phyloP scores from a whole-genome alignment of 1,140 invertebrate genomes.

The Heterodera schachtii region DNA sequence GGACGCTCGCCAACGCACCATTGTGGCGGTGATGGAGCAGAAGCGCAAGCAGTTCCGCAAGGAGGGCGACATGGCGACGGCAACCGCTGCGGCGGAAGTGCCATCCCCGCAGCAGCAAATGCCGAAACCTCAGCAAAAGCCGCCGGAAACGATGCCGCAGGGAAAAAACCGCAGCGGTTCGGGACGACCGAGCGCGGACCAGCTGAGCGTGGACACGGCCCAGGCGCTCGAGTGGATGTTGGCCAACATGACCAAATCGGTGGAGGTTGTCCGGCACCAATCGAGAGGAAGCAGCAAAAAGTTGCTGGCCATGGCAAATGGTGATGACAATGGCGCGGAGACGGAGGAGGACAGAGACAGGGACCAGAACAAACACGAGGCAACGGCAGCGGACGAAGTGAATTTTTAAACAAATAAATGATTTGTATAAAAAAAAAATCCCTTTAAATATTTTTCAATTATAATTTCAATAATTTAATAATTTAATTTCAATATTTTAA shows the following conservation, averaged over 20 bases:
- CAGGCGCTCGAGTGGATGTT: constrained; percentile 41
- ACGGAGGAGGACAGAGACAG: not conserved
- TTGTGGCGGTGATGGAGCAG: not conserved
- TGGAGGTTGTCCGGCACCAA: not conserved
- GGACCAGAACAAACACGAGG: not conserved
- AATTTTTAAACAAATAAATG: not conserved
- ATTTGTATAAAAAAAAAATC: no score
- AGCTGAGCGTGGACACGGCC: constrained; percentile 21
- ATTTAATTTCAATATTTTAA: no score
- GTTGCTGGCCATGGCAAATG: not conserved
- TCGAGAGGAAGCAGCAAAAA: not conserved
- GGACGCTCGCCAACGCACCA: not conserved
- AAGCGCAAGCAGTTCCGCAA: not conserved
- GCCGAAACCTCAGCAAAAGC: not conserved
- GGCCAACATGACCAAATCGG: constrained; percentile 35
- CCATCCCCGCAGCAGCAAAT: no score
- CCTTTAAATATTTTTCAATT: no score
- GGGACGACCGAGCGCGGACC: not conserved
- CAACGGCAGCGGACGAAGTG: not conserved
- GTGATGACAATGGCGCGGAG: not conserved
- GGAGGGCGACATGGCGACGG: not conserved
- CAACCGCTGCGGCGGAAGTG: no score
- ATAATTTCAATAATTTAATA: no score
- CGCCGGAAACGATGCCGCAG: no score
- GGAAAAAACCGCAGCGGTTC: not conserved